Evolutionary conservation across 2,888 invertebrate genomes (phyloP), one percentile per base, ranked within the genome.

Genomic region (Gymnoscelis rufifasciata): DNA sequence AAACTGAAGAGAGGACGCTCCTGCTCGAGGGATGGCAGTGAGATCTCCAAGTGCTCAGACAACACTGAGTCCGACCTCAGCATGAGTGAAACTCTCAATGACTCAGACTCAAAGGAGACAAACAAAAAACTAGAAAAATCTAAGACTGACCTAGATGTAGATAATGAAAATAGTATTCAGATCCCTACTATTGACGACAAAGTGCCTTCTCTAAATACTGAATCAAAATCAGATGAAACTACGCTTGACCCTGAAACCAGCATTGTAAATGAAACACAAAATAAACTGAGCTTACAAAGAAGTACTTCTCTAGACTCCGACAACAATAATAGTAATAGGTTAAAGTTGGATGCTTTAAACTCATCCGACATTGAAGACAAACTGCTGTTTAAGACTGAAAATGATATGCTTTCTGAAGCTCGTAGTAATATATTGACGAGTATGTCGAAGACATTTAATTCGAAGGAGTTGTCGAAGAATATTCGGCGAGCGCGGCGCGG

Each of bases 21-120:
- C 51, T 84, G 82, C 62, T 89, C 89, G 27, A 71, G 88, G 41
- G 91, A 91, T 56, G 90, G 90, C 47, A 90, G 90, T 67, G 91
- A 91, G 73, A 78, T 90, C 60, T 90, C 90, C 31, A 91, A 91
- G 71, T 81, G 90, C 64, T 91, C 91, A 43, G 91, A 91, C 62
- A 73, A 84, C 60, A 88, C 89, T 12, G 91, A 91, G 71, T 91
- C 91, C n/a, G 91, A 92, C 65, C 74, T 91, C 60, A 91, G 91
- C 72, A 86, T 90, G 68, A 90, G 89, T 50, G 91, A 91, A 71
- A 71, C 89, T 59, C 75, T 82, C 58, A 84, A 74, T 50, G 88
- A 88, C 52, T 66, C 74, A 28, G 86, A 83, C 48, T 66, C 59
- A 43, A 84, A 80, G 71, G 86, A 88, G 76, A 83, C 82, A 79